Conservation (phyloP, 2,888 invertebrate genomes). For the Aporophyla nigra region DNA sequence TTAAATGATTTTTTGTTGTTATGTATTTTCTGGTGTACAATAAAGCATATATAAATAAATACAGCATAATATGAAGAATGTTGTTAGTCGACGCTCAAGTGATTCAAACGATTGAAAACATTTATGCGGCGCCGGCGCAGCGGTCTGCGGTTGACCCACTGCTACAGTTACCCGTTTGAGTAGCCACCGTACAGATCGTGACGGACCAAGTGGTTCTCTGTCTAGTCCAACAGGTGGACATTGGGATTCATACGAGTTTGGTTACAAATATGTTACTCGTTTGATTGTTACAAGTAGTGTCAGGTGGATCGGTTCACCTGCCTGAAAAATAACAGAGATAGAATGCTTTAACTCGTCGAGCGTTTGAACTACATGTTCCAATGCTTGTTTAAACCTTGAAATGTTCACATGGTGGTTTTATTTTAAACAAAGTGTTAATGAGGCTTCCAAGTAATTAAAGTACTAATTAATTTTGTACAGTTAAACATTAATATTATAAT, state of each 20-base stretch:
- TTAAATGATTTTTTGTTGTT: too few relatives aligned
- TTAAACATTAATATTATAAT: constrained; percentile 14
- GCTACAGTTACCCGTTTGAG: constrained; percentile 75
- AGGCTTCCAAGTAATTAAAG: background rate
- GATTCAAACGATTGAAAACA: constrained; percentile 47
- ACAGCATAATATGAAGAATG: too few relatives aligned
- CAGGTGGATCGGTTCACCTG: constrained; percentile 43
- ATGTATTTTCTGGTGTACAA: too few relatives aligned
- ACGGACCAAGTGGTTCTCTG: constrained; percentile 53
- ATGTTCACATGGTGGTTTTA: background rate
- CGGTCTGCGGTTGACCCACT: constrained; percentile 81
- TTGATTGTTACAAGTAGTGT: constrained; percentile 35
- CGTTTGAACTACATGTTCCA: constrained; percentile 4
- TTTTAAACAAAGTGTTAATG: background rate
- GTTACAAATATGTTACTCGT: constrained; percentile 37
- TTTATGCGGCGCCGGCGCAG: constrained; percentile 65
- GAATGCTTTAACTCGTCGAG: background rate
- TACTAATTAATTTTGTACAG: constrained; percentile 5
- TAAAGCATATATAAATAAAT: too few relatives aligned
- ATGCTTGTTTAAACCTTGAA: constrained; percentile 5
- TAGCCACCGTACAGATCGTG: constrained; percentile 63
- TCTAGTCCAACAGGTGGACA: constrained; percentile 31
- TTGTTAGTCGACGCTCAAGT: constrained; percentile 30
- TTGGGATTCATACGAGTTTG: constrained; percentile 43
- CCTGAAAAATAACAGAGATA: background rate